A percentile compares a stretch with the other conserved stretches of the same genome.
These are phyloP conservation scores for Apeltes quadracus DNA, from an alignment of 2,113 vertebrate genomes.

Conservation along the genomic window DNA sequence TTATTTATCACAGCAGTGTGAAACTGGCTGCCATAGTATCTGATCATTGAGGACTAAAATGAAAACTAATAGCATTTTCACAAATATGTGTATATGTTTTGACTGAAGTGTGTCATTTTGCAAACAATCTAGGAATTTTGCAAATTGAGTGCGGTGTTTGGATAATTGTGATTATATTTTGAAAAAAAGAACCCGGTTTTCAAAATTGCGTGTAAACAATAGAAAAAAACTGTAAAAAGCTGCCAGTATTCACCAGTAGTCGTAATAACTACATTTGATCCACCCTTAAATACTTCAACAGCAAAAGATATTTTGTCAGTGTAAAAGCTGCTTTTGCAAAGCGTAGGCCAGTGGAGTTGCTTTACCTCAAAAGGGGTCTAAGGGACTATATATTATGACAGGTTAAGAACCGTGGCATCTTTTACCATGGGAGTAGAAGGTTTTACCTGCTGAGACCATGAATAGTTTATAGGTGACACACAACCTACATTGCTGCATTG, in stretches of 20 bases:
- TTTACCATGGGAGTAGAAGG: slow-evolving; percentile 1
- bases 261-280: slow-evolving; percentile 36
- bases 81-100: too few relatives aligned
- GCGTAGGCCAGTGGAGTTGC: background rate
- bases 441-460: slow-evolving; percentile 10
- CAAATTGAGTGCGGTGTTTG: too few relatives aligned
- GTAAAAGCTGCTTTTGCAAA: slow-evolving; percentile 23
- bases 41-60: too few relatives aligned
- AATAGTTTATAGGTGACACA: background rate
- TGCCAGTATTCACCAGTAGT: slow-evolving; percentile 20
- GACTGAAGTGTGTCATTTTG: too few relatives aligned
- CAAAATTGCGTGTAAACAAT: too few relatives aligned
- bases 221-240: too few relatives aligned
- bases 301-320: slow-evolving; percentile 11
- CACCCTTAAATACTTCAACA: slow-evolving; percentile 32
- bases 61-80: too few relatives aligned
- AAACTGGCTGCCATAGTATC: too few relatives aligned
- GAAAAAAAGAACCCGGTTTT: too few relatives aligned
- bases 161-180: too few relatives aligned
- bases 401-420: slow-evolving; percentile 12
- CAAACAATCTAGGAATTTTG: too few relatives aligned
- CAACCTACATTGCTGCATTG: background rate
- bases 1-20: too few relatives aligned
- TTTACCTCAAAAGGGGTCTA: slow-evolving; percentile 5
- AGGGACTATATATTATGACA: background rate